Evolutionary conservation across 2,113 vertebrate genomes (phyloP), one percentile per base, ranked within the genome.

Genomic region (Lates calcarifer): DNA sequence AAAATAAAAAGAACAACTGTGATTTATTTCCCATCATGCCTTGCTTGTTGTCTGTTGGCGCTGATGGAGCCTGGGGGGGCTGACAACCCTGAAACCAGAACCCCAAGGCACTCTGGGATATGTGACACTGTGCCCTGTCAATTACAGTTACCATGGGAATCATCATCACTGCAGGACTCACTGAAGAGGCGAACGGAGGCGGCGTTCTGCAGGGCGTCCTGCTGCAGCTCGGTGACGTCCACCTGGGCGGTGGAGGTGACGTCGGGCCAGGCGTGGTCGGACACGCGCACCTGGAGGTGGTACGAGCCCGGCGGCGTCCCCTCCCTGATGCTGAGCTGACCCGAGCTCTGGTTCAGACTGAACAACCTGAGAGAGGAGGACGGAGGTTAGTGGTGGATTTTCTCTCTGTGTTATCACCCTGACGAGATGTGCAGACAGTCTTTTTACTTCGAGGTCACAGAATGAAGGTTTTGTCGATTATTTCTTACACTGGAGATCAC

Each of bases 191-290:
- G 90, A 11, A 98, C 7, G 51, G 97, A 97, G 10, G 95, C 96
- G 65, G 96, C 94, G 71, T 93, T 96, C 29, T 45, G 92, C 70
- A 96, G 70, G 1, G 93, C 94, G 24, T 95, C 95, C 78, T 95
- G 94, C 67, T 83, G 94, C 83, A 98, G 94, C 78, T 95, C 95
- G 56, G 87, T 93, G 64, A 97, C 95, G 5, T 89, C 87, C 76
- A 98, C 95, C 81, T 94, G 95, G 15, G 94, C 93, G 0, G 93
- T 95, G 6, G 96, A 97, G 88, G 94, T 92, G 83, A 97, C 96
- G 37, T 97, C 96, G 15, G 97, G 97, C 97, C 97, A 98, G 84
- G 93, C 89, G 43, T 79, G 93, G 11, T 98, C 97, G 0, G 94
- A 92, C 62, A 98, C 97, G 56, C 95, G 92, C 15, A 98, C 96